Base-by-base conservation (phyloP, 2,113 vertebrate genomes). In the Hystrix brachyura region DNA sequence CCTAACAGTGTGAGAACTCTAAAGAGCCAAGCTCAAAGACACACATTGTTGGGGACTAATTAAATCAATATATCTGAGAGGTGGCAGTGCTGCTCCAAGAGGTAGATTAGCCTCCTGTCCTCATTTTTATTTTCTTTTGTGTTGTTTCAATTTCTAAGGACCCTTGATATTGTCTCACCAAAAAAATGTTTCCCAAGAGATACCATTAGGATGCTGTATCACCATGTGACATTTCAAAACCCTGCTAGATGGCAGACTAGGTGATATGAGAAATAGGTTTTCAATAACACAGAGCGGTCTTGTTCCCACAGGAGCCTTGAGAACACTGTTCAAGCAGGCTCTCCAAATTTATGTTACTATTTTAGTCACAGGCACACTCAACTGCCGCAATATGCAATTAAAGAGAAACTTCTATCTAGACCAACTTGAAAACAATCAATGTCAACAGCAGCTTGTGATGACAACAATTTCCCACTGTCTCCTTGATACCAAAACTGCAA, bases 51-150 rank as follows among this genome's bases (percentile, higher is more conserved):
- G 95, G 91, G 60, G 57, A 94, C 98, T 98, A 98, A 99, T 99
- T 98, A 98, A 98, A 98, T 98, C 98, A 97, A 98, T 98, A 92
- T 57, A 99, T 98, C 97, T 98, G 95, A 97, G 84, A 97, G 95
- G 98, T 79, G 98, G 97, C 97, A 97, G 96, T 51, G 69, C 96
- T 96, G 95, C 94, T 97, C 94, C 25, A 71, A 93, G 95, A 98
- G 87, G 97, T 87, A 76, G 97, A 97, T 98, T 97, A 98, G 84
- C 80, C 95, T 95, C 82, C 95, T 96, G 91, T 85, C 93, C 95
- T 55, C 27, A 0, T 96, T 97, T 94, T 95, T 87, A 95, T 95
- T 97, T 93, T 90, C 90, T 78, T 96, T 96, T 95, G 95, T 97
- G 81, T 85, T 96, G 88, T 86, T 98, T 98, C 97, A 93, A 18